Base-by-base conservation (phyloP, 1,140 invertebrate genomes). In the Dreissena rostriformis region DNA sequence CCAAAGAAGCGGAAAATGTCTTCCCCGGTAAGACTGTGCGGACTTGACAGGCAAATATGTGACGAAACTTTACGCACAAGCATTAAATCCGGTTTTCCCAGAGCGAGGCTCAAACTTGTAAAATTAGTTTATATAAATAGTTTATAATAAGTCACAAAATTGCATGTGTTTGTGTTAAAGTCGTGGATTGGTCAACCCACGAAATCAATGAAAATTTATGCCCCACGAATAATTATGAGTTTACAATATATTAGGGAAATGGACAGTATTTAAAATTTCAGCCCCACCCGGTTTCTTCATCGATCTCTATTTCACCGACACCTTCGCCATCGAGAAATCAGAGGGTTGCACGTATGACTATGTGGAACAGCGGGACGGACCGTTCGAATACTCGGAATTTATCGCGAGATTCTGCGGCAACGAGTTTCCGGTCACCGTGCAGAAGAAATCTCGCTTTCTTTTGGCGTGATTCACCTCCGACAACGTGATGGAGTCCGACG, bases 381-480 rank as follows among this genome's bases (percentile, higher is more conserved):
- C 95, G n/a, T 96, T 97, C 88, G 97, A 97, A 0, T 98, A 96
- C 93, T 97, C 96, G n/a, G 93, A 95, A 12, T 90, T 96, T 66
- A 92, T 95, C 39, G 95, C 95, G 0, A 95, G 94, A 86, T 97
- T 94, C 90, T 98, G 97, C 89, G 97, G 97, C 52, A 94, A 95
- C 22, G 94, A 95, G 73, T 97, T 97, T 90, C 97, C 97, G 11
- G 95, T 96, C 2, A 95, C 96, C 89, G 95, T 98, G 84, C 95
- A 95, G 39, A 97, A 96, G 7, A 95, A 95, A 61, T 96, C 96
- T 66, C 94, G 96, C 19, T 96, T 96, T 91, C 95, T 98, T 29
- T 98, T 97, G 97, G 94, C 98, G 17, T 95, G 96, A 67, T 98
- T 98, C 93, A 95, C 95, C 75, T 97, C 97, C 0, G 97, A 98